A percentile compares a stretch with the other conserved stretches of the same genome.
phyloP scores from a whole-genome alignment of 2,113 vertebrate species.

The Sisor rabdophorus region DNA sequence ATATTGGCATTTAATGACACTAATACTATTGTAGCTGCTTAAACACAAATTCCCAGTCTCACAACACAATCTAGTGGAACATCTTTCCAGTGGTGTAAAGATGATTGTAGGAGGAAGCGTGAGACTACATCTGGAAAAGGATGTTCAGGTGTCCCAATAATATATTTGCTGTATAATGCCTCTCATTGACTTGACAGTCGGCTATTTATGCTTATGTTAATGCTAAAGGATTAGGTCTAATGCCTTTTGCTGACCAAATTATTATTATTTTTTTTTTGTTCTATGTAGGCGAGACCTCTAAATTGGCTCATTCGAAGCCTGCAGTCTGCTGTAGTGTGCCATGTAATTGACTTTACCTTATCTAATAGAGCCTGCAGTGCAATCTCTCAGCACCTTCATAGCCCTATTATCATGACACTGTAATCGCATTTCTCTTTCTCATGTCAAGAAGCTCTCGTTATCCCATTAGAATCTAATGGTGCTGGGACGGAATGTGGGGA shows the following conservation, averaged over 20 bases:
- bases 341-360: conserved; percentile 32
- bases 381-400: conserved; percentile 22
- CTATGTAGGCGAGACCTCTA: conserved; percentile 2
- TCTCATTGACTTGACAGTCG: no score
- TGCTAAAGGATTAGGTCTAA: neutral
- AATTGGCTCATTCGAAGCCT: conserved; percentile 12
- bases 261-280: neutral
- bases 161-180: no score
- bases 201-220: neutral
- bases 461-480: conserved; percentile 41
- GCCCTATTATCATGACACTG: conserved; percentile 35
- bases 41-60: no score
- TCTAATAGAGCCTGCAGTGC: conserved; percentile 39
- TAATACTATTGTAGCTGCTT: no score
- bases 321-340: conserved; percentile 2
- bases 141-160: no score
- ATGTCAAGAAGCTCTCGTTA: conserved; percentile 36
- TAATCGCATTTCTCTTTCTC: conserved; percentile 38
- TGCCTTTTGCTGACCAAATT: neutral
- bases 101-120: no score
- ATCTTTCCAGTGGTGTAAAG: no score
- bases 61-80: no score
- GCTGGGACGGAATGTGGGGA: conserved; percentile 31
- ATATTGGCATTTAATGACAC: no score
- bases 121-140: no score